phyloP scores from a whole-genome alignment of 2,113 vertebrate species.

The Heterotis niloticus region DNA sequence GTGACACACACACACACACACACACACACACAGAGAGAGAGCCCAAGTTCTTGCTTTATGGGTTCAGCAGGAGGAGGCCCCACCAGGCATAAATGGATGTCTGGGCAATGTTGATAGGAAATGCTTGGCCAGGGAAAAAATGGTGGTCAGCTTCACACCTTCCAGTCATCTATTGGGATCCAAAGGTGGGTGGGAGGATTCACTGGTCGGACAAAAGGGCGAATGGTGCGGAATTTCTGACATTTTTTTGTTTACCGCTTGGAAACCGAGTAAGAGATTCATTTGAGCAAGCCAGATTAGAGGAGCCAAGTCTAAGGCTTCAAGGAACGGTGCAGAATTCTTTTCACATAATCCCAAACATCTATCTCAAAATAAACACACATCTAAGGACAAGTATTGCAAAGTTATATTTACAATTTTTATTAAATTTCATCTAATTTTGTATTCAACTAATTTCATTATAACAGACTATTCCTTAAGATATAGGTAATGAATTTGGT shows the following conservation, averaged over 20 bases:
- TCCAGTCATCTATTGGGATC: slow-evolving; percentile 36
- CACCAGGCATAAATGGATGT: slow-evolving; percentile 41
- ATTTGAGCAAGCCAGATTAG: background rate
- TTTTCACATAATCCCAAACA: background rate
- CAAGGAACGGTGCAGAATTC: background rate
- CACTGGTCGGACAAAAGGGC: slow-evolving; percentile 16
- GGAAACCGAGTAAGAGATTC: background rate
- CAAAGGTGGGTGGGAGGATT: slow-evolving; percentile 40
- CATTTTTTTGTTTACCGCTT: background rate
- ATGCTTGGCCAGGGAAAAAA: slow-evolving; percentile 53
- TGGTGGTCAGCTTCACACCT: slow-evolving; percentile 46
- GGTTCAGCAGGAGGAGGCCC: slow-evolving; percentile 43
- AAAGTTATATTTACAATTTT: background rate
- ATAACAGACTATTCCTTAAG: too few relatives aligned
- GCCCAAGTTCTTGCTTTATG: slow-evolving; percentile 33
- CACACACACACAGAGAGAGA: too few relatives aligned
- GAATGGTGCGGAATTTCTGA: background rate
- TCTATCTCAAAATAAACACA: background rate
- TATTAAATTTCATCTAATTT: too few relatives aligned
- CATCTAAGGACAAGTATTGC: too few relatives aligned
- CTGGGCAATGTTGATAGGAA: slow-evolving; percentile 49
- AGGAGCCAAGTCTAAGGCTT: background rate
- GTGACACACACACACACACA: slow-evolving; percentile 13
- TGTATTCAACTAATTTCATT: too few relatives aligned
- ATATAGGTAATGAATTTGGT: too few relatives aligned